A percentile compares a stretch with the other conserved stretches of the same genome.
Evolutionary conservation across 2,797 vertebrate genomes (phyloP).

Genomic region (Eleutherodactylus coqui): DNA sequence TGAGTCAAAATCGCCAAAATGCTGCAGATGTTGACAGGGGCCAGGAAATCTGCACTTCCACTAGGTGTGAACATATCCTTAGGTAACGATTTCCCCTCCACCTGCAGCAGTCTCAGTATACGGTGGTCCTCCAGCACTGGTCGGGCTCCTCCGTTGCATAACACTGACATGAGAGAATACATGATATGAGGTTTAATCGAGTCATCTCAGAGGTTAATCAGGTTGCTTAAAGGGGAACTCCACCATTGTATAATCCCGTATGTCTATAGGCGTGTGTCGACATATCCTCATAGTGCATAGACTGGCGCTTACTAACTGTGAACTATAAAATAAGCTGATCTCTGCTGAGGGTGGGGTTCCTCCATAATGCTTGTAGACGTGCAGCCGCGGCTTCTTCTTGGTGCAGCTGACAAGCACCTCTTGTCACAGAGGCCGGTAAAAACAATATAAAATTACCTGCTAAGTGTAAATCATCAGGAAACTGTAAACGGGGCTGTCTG

Average conservation of each 20-base stretch:
- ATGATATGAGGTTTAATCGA: constrained; percentile 1
- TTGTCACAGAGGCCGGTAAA: neutral
- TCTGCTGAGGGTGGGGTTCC: neutral
- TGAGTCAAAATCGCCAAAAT: no score
- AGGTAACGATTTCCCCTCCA: no score
- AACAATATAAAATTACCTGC: constrained; percentile 41
- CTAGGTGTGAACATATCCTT: no score
- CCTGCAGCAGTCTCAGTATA: neutral
- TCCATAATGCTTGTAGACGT: neutral
- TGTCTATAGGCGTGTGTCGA: neutral
- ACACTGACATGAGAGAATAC: neutral
- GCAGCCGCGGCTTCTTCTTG: neutral
- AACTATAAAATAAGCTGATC: neutral
- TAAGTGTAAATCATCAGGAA: constrained; percentile 7
- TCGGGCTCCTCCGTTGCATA: neutral
- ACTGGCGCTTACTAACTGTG: neutral
- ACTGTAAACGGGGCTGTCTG: constrained; percentile 28
- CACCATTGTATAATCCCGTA: neutral
- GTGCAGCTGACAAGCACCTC: constrained; percentile 14
- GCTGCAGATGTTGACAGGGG: no score
- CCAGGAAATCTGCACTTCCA: neutral
- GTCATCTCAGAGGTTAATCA: constrained; percentile 8
- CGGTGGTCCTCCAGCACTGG: neutral
- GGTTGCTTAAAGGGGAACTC: constrained; percentile 26
- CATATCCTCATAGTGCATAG: neutral